A percentile compares a stretch with the other conserved stretches of the same genome.
phyloP scores from a whole-genome alignment of 2,888 invertebrate genomes.

The Lomographa bimaculata region DNA sequence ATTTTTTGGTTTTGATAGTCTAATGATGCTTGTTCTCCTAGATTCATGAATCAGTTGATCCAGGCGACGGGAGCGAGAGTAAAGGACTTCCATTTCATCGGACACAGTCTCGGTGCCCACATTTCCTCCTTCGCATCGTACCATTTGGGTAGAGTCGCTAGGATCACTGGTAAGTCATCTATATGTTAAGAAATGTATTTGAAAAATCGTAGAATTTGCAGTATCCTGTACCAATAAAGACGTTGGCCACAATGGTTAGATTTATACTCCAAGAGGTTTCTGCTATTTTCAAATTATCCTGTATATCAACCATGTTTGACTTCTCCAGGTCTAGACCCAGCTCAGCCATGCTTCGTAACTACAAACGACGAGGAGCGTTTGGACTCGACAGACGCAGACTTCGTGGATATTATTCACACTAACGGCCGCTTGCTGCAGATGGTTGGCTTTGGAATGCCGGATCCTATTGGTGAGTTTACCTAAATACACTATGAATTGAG shows the following conservation, averaged over 20 bases:
- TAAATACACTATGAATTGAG: not conserved
- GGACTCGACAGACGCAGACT: slow-evolving; percentile 82
- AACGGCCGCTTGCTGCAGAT: slow-evolving; percentile 78
- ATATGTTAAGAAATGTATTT: too few relatives aligned
- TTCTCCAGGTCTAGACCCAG: slow-evolving; percentile 87
- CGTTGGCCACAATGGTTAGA: too few relatives aligned
- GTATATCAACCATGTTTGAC: too few relatives aligned
- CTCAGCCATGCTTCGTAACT: slow-evolving; percentile 85
- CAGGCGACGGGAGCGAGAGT: slow-evolving; percentile 56
- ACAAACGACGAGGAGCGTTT: slow-evolving; percentile 69
- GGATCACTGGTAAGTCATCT: slow-evolving; percentile 73
- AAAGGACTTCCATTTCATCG: slow-evolving; percentile 81
- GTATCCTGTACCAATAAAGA: too few relatives aligned
- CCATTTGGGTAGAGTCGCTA: slow-evolving; percentile 68
- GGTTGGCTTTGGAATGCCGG: slow-evolving; percentile 84
- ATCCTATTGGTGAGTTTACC: slow-evolving; percentile 73
- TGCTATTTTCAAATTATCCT: too few relatives aligned
- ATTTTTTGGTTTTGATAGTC: too few relatives aligned
- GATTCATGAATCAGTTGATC: slow-evolving; percentile 76
- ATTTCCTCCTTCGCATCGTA: slow-evolving; percentile 82
- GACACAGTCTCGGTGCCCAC: slow-evolving; percentile 86
- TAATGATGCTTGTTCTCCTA: slow-evolving; percentile 45
- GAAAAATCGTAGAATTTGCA: too few relatives aligned
- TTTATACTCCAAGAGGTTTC: too few relatives aligned
- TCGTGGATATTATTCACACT: slow-evolving; percentile 86